Evolutionary conservation across 2,888 invertebrate genomes (phyloP).

Genomic region (Parapristionchus giblindavisi): DNA sequence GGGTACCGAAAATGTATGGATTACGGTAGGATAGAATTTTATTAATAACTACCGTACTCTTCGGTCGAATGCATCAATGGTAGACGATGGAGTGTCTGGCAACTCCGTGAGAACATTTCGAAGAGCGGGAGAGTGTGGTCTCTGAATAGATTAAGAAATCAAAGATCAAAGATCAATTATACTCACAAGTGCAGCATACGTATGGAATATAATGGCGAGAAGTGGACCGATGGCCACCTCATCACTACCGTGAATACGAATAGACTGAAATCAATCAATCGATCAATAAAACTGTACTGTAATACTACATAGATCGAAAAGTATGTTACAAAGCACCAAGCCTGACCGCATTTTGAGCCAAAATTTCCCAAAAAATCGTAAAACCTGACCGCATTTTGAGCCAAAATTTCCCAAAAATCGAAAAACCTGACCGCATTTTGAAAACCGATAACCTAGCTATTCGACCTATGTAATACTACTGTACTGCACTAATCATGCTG

Average conservation of each 20-base stretch:
- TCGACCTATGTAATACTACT: too few species aligned
- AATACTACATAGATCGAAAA: too few species aligned
- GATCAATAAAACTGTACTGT: background rate
- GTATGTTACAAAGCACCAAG: too few species aligned
- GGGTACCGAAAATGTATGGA: too few species aligned
- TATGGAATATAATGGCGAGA: conserved; percentile 47
- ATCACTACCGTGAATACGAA: conserved; percentile 54
- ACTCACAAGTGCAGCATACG: conserved; percentile 45
- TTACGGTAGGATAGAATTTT: too few species aligned
- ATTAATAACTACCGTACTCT: conserved; percentile 12
- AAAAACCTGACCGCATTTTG: too few species aligned
- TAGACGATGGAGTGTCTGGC: conserved; percentile 49
- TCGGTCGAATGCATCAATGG: conserved; percentile 46
- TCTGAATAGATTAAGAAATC: conserved; percentile 34
- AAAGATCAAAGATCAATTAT: conserved; percentile 40
- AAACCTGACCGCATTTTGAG: too few species aligned
- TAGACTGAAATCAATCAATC: background rate
- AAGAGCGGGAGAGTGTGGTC: conserved; percentile 17
- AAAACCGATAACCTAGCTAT: too few species aligned
- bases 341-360: too few species aligned
- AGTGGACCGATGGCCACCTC: conserved; percentile 53
- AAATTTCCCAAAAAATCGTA: too few species aligned
- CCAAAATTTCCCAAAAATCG: too few species aligned
- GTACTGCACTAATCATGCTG: background rate
- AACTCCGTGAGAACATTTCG: conserved; percentile 39